Evolutionary conservation across 2,888 invertebrate genomes (phyloP), one percentile per base, ranked within the genome.

Genomic region (Cordylochernes scorpioides): DNA sequence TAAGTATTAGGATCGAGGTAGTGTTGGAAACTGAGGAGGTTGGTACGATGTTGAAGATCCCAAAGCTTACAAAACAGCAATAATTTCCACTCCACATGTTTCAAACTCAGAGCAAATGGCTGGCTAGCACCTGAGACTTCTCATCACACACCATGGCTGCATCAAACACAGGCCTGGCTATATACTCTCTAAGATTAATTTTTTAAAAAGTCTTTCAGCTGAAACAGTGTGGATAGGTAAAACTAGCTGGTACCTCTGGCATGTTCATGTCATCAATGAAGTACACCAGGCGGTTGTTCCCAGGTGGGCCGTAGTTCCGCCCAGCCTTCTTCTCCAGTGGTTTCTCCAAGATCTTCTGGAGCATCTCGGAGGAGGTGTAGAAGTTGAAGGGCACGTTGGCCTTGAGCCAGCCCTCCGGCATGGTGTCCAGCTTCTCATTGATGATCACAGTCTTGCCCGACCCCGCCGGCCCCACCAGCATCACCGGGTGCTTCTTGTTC

Each of bases 251-350:
- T 13, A 77, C 78, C 62, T 84, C 84, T 2, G 91, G 88, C 86
- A 91, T 91, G 49, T 91, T 91, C 71, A 91, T 72, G 47, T 91
- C 91, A 48, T 91, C 91, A 35, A 91, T 71, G 49, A 91, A 91
- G 52, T 86, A 91, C 37, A 91, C 68, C 24, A 91, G 59, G 0
- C 73, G 75, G 54, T 86, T 84, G 46, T 70, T 84, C 9, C 88
- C 86, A 0, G 86, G 86, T 9, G 91, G 91, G 0, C 86, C 91
- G 47, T 72, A 91, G 56, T 86, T 88, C 39, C 84, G 62, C 5
- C 80, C 88, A 7, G 88, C 88, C 53, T 91, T 91, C 58, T 91
- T 91, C 52, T 91, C 91, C 33, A 91, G 52, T 5, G 86, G 80
- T 49, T 80, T 84, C 50, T 91, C 91, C 31, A 91, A 54, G 29